Percentiles rank a stretch among this genome's conserved stretches.
phyloP scores from a whole-genome alignment of 2,113 vertebrate genomes.

The Gnathonemus longibarbis region DNA sequence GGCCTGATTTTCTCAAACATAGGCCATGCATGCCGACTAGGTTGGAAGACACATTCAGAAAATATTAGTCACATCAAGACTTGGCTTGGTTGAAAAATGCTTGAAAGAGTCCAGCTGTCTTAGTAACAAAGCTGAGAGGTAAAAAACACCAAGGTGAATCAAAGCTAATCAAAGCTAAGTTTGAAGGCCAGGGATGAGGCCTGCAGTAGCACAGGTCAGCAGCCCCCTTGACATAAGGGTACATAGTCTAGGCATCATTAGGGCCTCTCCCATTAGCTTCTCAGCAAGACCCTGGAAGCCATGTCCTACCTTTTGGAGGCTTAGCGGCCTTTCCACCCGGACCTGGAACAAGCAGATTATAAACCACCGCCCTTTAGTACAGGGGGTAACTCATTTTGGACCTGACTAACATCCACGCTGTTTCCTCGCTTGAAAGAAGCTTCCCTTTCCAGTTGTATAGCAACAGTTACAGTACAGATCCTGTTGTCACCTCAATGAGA shows the following conservation, averaged over 20 bases:
- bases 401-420: not conserved
- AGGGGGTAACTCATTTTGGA: not conserved
- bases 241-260: not conserved
- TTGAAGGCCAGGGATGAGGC: not conserved
- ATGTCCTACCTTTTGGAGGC: conserved; percentile 37
- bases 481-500: not conserved
- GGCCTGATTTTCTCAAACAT: not conserved
- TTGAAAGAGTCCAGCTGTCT: not conserved
- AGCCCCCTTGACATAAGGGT: not conserved
- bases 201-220: not conserved
- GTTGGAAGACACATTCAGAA: not conserved
- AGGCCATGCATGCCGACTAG: not conserved
- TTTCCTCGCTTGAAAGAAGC: not conserved
- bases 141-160: not conserved
- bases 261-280: not conserved
- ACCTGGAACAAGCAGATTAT: conserved; percentile 36
- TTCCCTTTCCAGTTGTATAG: not conserved
- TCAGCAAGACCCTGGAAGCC: not conserved
- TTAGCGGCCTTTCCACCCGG: conserved; percentile 37
- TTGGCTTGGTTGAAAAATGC: not conserved
- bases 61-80: conserved; percentile 6
- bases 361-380: not conserved
- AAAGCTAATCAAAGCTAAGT: not conserved
- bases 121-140: not conserved
- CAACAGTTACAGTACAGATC: not conserved